phyloP scores from a whole-genome alignment of 1,140 invertebrate species.

The Heliconius eleuchia region DNA sequence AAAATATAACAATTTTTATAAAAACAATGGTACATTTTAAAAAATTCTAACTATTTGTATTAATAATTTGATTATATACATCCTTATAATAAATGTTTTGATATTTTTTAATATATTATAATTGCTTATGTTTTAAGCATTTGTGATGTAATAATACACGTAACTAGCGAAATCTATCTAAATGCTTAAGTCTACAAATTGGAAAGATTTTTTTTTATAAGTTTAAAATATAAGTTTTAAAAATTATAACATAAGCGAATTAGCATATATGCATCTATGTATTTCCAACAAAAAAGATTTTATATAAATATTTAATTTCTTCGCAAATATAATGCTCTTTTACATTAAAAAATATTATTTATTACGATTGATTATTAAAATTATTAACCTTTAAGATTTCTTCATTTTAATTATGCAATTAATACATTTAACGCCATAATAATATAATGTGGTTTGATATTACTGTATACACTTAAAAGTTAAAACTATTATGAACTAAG shows the following conservation, averaged over 20 bases:
- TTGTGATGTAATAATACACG: neutral
- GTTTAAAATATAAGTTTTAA: too few relatives aligned
- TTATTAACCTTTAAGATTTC: neutral
- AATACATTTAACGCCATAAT: neutral
- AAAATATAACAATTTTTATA: slow-evolving; percentile 36
- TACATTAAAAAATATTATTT: too few relatives aligned
- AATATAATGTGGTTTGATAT: neutral
- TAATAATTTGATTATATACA: slow-evolving; percentile 33
- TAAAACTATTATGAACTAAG: slow-evolving; percentile 11
- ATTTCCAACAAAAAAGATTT: too few relatives aligned
- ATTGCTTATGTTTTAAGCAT: slow-evolving; percentile 4
- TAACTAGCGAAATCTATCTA: slow-evolving; percentile 28
- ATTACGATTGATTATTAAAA: too few relatives aligned
- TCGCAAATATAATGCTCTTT: too few relatives aligned
- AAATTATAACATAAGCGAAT: too few relatives aligned
- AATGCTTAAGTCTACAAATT: slow-evolving; percentile 11
- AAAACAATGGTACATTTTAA: slow-evolving; percentile 38
- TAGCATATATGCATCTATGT: too few relatives aligned
- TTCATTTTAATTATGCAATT: neutral
- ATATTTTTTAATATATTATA: neutral
- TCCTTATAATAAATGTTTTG: slow-evolving; percentile 24
- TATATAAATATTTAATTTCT: too few relatives aligned
- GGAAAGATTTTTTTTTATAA: neutral
- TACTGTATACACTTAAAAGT: neutral
- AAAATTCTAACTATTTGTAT: slow-evolving; percentile 36